Evolutionary conservation across 1,140 invertebrate species (phyloP), one percentile per base, ranked within the genome.

Genomic region (Zaprionus ghesquierei): DNA sequence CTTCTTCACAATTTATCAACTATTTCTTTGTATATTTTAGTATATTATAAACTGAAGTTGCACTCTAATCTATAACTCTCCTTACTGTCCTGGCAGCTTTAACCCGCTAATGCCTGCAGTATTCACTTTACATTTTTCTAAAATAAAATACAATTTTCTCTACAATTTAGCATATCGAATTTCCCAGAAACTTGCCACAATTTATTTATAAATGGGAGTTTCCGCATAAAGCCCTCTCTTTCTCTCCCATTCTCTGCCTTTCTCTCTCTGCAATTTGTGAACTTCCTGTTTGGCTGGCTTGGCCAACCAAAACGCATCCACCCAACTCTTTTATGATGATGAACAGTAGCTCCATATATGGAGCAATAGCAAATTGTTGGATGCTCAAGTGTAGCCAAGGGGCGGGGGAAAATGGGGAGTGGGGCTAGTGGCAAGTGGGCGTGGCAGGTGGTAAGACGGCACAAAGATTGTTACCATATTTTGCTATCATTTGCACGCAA

Each of bases 401-500:
- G 51, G n/a, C 0, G 3, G 20, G 5, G 22, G 1, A n/a, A n/a
- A n/a, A n/a, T 8, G 20, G 13, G 49, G 29, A 20, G n/a, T 41
- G 53, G 5, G 27, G 5, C 1, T 22, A 27, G 5, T 8, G 35
- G 5, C 12, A 33, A 13, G 12, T 33, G 18, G 25, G 29, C 22
- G 22, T 25, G 46, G 31, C 51, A 18, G 71, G 29, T 66, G 54
- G 63, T 22, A 58, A 62, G 49, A 71, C 49, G 68, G 80, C 77
- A 82, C 82, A 82, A 89, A 87, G 84, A 87, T 87, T 89, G 82
- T 87, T 82, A 72, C 79, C 82, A 87, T 87, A 87, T 87, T 46
- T 46, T 89, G 82, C 82, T 87, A 87, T 87, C 84, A 87, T 87
- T 89, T 87, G 84, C 82, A 87, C 82, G 82, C 82, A 87, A 87